Evolutionary conservation across 2,113 vertebrate species (phyloP).

Genomic region (Anolis carolinensis): DNA sequence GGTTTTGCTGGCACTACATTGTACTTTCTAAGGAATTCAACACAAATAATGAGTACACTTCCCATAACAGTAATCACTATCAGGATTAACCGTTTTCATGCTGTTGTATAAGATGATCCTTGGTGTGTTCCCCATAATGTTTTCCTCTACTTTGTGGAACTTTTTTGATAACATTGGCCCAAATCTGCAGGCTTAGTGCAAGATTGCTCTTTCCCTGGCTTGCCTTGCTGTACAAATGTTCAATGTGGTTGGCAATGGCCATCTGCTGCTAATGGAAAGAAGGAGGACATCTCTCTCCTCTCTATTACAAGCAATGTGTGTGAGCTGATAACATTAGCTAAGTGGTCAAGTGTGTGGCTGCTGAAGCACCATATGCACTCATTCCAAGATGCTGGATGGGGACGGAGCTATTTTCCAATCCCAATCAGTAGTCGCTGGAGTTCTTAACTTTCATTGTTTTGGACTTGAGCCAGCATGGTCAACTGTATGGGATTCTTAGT

Average conservation of each 20-base stretch:
- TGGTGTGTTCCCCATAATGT: background rate
- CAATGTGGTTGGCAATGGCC: background rate
- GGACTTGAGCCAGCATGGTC: too few relatives aligned
- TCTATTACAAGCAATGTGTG: background rate
- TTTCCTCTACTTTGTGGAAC: background rate
- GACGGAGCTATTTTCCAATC: background rate
- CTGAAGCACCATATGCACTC: background rate
- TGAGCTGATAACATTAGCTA: background rate
- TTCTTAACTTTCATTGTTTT: too few relatives aligned
- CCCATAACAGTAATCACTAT: too few relatives aligned
- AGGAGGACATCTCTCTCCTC: background rate
- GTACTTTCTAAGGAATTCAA: too few relatives aligned
- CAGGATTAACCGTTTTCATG: background rate
- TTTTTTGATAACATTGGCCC: background rate
- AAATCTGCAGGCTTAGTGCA: background rate
- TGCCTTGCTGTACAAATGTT: background rate
- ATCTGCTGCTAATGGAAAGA: background rate
- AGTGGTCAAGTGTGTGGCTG: background rate
- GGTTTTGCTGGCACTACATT: too few relatives aligned
- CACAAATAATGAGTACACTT: too few relatives aligned
- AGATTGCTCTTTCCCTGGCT: background rate
- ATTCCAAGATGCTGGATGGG: background rate
- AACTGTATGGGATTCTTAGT: too few relatives aligned
- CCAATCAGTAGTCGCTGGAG: background rate
- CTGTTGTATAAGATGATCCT: background rate